phyloP scores from a whole-genome alignment of 2,797 vertebrate species.

The Thunnus albacares region DNA sequence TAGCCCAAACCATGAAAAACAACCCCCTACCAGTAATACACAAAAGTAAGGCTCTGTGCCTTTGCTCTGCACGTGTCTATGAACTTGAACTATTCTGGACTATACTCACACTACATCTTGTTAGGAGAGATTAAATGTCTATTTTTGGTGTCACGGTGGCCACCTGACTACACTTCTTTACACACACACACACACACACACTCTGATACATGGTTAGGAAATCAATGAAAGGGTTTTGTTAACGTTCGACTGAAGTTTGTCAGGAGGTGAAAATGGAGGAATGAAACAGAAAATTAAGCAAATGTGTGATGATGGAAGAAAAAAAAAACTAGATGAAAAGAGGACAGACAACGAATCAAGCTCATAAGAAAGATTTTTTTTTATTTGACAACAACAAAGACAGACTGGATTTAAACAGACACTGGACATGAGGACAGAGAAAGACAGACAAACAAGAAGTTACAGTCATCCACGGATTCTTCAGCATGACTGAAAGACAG shows the following conservation, averaged over 20 bases:
- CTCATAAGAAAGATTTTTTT: slow-evolving; percentile 53
- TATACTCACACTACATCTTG: slow-evolving; percentile 53
- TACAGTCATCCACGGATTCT: slow-evolving; percentile 16
- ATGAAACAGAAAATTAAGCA: slow-evolving; percentile 2
- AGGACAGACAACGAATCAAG: slow-evolving; percentile 65
- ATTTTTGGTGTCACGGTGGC: slow-evolving; percentile 50
- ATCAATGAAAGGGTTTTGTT: slow-evolving; percentile 12
- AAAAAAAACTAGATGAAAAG: slow-evolving; percentile 49
- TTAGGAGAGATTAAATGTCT: slow-evolving; percentile 74
- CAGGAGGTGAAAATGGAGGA: slow-evolving; percentile 1
- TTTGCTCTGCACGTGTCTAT: background rate
- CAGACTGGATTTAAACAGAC: slow-evolving; percentile 22
- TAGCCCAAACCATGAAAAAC: too few species aligned
- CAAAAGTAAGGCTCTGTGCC: too few species aligned
- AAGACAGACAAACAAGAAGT: slow-evolving; percentile 40
- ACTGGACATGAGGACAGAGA: background rate
- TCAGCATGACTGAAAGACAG: slow-evolving; percentile 30
- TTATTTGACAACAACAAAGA: slow-evolving; percentile 70
- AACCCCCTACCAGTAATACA: background rate
- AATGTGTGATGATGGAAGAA: background rate
- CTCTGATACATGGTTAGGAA: slow-evolving; percentile 19
- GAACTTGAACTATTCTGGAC: slow-evolving; percentile 60
- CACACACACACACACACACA: slow-evolving; percentile 15
- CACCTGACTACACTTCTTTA: slow-evolving; percentile 30
- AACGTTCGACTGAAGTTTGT: background rate